phyloP scores from a whole-genome alignment of 35 echinoderm and acorn worm species.

The Lytechinus variegatus region DNA sequence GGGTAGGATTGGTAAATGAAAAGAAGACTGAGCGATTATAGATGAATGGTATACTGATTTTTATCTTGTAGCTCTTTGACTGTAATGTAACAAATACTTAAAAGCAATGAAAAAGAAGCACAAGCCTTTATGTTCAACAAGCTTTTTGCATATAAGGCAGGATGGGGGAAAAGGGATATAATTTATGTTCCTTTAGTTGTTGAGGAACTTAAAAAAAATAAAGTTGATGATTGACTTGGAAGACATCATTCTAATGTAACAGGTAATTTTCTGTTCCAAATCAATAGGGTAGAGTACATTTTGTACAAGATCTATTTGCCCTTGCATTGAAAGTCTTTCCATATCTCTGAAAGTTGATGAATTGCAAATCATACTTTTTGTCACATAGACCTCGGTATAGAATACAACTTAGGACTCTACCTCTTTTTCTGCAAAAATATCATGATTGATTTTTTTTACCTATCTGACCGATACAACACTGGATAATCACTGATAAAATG shows the following conservation, averaged over 20 bases:
- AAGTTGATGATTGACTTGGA: not conserved
- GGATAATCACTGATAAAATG: not conserved
- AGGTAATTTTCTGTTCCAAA: not conserved
- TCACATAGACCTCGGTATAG: too few species aligned
- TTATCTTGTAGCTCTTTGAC: not conserved
- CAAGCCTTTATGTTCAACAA: not conserved
- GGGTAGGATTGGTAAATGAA: not conserved
- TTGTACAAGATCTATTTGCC: too few species aligned
- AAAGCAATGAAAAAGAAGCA: not conserved
- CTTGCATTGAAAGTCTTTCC: too few species aligned
- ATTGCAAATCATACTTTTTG: too few species aligned
- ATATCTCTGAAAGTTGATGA: too few species aligned
- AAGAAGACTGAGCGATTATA: not conserved
- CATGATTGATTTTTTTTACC: too few species aligned
- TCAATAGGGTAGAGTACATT: too few species aligned
- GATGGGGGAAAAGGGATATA: not conserved
- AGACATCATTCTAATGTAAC: not conserved
- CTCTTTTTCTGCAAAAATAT: too few species aligned
- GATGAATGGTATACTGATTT: not conserved
- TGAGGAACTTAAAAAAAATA: not conserved
- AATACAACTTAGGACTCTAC: too few species aligned
- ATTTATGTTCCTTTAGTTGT: not conserved
- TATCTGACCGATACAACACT: too few species aligned
- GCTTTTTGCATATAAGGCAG: not conserved
- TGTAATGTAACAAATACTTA: not conserved